These are phyloP conservation scores for Mechanitis messenoides DNA, from an alignment of 2,888 invertebrate genomes.

Conservation along the genomic window DNA sequence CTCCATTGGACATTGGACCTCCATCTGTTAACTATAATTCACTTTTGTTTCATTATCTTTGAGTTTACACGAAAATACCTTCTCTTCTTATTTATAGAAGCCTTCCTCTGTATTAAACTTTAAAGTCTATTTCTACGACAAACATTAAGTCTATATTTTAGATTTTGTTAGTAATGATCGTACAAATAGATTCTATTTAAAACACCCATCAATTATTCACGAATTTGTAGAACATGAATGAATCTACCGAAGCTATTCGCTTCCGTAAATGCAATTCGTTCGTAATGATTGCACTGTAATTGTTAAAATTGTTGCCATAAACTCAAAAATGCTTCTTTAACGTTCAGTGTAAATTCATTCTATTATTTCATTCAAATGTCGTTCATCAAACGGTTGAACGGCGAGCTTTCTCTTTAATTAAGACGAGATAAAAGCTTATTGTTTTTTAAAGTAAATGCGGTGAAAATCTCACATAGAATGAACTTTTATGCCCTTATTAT, in stretches of 20 bases:
- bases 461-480: not conserved
- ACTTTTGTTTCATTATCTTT: no score
- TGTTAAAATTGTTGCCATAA: not conserved
- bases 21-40: no score
- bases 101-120: no score
- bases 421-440: slow-evolving; percentile 3
- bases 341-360: not conserved
- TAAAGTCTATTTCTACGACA: no score
- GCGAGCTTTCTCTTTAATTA: slow-evolving; percentile 3
- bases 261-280: not conserved
- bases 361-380: not conserved
- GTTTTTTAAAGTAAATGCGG: not conserved
- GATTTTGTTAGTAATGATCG: no score
- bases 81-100: no score
- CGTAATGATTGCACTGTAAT: not conserved
- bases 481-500: not conserved
- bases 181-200: no score
- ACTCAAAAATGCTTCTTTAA: not conserved
- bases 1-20: no score
- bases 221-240: not conserved
- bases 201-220: not conserved
- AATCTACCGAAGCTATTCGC: not conserved
- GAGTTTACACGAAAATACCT: no score
- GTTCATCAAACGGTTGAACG: slow-evolving; percentile 1
- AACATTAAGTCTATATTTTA: no score